Conservation (phyloP, 1,140 invertebrate genomes). For the Bombus cullumanus region DNA sequence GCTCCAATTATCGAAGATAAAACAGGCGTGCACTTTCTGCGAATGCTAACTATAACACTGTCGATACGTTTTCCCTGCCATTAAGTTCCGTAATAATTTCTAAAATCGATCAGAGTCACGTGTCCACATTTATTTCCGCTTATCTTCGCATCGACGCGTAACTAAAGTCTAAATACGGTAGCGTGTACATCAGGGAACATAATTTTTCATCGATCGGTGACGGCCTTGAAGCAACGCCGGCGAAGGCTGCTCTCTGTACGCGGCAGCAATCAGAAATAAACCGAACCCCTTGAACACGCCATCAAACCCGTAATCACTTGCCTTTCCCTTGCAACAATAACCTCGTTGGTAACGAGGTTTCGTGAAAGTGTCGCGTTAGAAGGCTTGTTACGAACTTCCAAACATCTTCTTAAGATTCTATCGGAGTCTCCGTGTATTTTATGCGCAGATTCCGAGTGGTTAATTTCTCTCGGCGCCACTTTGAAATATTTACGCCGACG, state of each 20-base stretch:
- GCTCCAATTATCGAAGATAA: not conserved
- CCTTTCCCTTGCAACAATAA: not conserved
- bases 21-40: not conserved
- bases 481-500: conserved; percentile 13
- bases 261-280: conserved; percentile 58
- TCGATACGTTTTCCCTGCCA: not conserved
- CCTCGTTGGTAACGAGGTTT: not conserved
- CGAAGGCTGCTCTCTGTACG: conserved; percentile 14
- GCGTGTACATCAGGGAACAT: conserved; percentile 1
- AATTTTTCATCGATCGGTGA: conserved; percentile 39
- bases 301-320: not conserved
- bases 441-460: not conserved
- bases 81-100: not conserved
- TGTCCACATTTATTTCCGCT: conserved; percentile 16
- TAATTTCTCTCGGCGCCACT: conserved; percentile 10
- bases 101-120: not conserved
- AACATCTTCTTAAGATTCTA: conserved; percentile 1
- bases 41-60: not conserved
- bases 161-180: conserved; percentile 17
- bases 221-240: conserved; percentile 12
- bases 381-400: not conserved
- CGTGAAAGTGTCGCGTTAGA: not conserved
- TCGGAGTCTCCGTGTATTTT: not conserved
- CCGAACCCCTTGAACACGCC: conserved; percentile 20
- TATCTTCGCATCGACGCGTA: conserved; percentile 4